These are phyloP conservation scores for Alviniconcha marisindica DNA, from an alignment of 1,140 invertebrate genomes.

Conservation along the genomic window DNA sequence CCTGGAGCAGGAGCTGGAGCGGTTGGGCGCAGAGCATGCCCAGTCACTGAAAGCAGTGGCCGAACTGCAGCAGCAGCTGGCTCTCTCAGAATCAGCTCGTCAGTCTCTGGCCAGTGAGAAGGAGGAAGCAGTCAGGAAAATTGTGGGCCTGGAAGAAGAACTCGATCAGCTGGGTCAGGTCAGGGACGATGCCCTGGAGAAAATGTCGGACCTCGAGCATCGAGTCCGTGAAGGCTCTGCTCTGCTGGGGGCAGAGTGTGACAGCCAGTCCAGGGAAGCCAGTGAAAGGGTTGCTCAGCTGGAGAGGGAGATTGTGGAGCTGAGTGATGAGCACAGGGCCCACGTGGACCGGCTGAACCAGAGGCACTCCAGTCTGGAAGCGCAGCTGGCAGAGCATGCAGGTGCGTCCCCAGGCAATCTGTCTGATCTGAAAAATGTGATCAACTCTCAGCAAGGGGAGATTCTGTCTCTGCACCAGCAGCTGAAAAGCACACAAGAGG, in stretches of 20 bases:
- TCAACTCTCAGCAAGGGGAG: constrained; percentile 32
- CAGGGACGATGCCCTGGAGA: constrained; percentile 1
- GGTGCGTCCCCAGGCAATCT: background rate
- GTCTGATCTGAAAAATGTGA: constrained; percentile 18
- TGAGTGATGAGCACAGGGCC: constrained; percentile 23
- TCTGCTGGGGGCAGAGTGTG: background rate
- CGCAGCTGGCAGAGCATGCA: background rate
- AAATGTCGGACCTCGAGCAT: constrained; percentile 29
- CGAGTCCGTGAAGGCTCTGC: constrained; percentile 31
- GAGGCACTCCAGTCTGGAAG: background rate
- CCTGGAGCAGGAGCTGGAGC: constrained; percentile 36
- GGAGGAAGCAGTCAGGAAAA: background rate
- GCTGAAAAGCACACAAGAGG: constrained; percentile 15
- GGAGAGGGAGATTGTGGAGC: constrained; percentile 9
- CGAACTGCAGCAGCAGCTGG: constrained; percentile 29
- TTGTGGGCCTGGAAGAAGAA: constrained; percentile 17
- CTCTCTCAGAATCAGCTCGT: background rate
- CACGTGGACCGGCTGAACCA: background rate
- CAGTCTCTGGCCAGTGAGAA: constrained; percentile 15
- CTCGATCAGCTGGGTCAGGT: constrained; percentile 16
- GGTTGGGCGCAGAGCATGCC: constrained; percentile 10
- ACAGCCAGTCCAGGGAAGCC: background rate
- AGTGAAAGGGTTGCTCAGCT: constrained; percentile 13
- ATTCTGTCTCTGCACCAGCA: constrained; percentile 11
- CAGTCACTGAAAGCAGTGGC: background rate